Evolutionary conservation across 1,140 invertebrate genomes (phyloP), one percentile per base, ranked within the genome.

Genomic region (Mercenaria mercenaria): DNA sequence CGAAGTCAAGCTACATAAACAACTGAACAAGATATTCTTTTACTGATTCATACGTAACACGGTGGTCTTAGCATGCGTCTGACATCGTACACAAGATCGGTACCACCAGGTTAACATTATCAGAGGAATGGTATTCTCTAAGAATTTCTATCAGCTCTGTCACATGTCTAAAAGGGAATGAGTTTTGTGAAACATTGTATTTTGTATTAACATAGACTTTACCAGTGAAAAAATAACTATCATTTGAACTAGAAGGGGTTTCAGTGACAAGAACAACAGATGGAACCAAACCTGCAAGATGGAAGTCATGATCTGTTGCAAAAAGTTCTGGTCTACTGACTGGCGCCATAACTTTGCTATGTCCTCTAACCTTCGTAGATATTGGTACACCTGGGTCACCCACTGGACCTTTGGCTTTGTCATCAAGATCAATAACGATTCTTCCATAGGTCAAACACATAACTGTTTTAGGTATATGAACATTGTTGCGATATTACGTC

Each of bases 231-330:
- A 91, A 91, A n/a, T n/a, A n/a, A 32, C 56, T 61, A 26, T 84
- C 89, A 13, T 32, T 8, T 64, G 26, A 20, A 83, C 26, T 52
- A 50, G 37, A 2, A n/a, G 83, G 83, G 23, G 69, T 82, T 10
- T 88, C 59, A 87, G 83, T 32, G 76, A 91, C 18, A 3, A 90
- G 34, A 39, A 20, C 67, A 61, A 90, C 88, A 43, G 43, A 76
- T 79, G 91, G 88, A n/a, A 76, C 81, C 1, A 90, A 15, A 18
- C 41, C 80, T 3, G 43, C 29, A 20, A 32, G 43, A 52, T 47
- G 41, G 72, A 92, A 87, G 37, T 91, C 90, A 82, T 91, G 91
- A 43, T 91, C 91, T 39, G 84, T 34, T 39, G 82, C 87, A 20
- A 41, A 20, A 23, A 91, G 50, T 1, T 47, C 39, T 26, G 79